Evolutionary conservation across 2,797 vertebrate genomes (phyloP), one percentile per base, ranked within the genome.

Genomic region (Geotrypetes seraphini): DNA sequence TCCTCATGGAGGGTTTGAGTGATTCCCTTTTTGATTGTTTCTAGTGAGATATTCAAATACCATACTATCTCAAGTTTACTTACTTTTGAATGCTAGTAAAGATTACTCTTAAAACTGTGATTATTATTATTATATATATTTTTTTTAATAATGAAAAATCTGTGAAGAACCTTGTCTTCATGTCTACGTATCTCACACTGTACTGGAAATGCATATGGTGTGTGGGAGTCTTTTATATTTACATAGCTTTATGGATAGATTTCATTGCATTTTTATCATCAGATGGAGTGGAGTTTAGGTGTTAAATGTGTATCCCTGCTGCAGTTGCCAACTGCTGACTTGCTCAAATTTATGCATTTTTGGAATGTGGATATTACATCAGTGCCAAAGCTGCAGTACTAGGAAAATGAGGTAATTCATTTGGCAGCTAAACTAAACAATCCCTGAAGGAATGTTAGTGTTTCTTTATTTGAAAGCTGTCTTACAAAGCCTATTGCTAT

Each of bases 181-280:
- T 67, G 63, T 66, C 72, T 72, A 60, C n/a, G 39, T 64, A 64
- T 47, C 75, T 75, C 66, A 75, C 76, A 63, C 66, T 57, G 31
- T 55, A 68, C 75, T 73, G 79, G 67, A 75, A 70, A 74, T 73
- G 73, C 79, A 83, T 78, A 79, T 79, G 76, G 78, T 76, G 47
- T 8, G 78, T 78, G 58, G 79, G 79, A 68, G 67, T 69, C 16
- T 76, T 74, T 58, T 8, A 71, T 78, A 78, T 66, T 72, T 61
- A 74, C 69, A 76, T 60, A 66, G 53, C 71, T 78, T 69, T 60
- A 48, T 53, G 41, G 36, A n/a, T 56, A 9, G 51, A 75, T 66
- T 60, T 66, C 21, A 43, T 56, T 57, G 67, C 75, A 73, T 78
- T 75, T 73, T 70, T 53, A 62, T 66, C 62, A 74, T 81, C 66